Conservation (phyloP, 1,140 invertebrate species). For the Brachionus rubens region DNA sequence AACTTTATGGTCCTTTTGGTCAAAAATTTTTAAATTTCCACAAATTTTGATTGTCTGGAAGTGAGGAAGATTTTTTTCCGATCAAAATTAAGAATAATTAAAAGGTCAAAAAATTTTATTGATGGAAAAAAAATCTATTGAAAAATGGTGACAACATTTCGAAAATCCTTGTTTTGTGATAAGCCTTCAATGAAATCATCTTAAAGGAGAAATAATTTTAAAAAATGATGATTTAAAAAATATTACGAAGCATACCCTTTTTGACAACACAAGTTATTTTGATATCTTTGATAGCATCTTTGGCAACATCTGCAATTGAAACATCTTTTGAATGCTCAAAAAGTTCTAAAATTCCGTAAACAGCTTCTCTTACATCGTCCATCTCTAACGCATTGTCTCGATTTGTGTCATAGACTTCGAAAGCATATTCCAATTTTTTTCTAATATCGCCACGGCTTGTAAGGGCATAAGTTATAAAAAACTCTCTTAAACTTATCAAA, state of each 20-base stretch:
- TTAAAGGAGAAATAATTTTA: background rate
- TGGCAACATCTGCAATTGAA: slow-evolving; percentile 25
- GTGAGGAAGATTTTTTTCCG: too few species aligned
- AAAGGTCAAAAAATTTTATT: background rate
- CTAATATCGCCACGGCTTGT: slow-evolving; percentile 6
- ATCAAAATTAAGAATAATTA: too few species aligned
- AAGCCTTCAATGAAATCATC: slow-evolving; percentile 33
- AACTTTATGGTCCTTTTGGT: too few species aligned
- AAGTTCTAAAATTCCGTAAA: slow-evolving; percentile 37
- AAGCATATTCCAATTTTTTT: slow-evolving; percentile 28
- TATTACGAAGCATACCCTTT: background rate
- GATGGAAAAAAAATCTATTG: background rate
- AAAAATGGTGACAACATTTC: slow-evolving; percentile 25
- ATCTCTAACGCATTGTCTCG: slow-evolving; percentile 19
- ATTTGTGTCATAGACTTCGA: slow-evolving; percentile 38
- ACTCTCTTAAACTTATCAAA: slow-evolving; percentile 28
- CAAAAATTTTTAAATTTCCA: too few species aligned
- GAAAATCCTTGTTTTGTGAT: background rate
- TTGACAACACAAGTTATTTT: slow-evolving; percentile 39
- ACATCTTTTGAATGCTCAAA: slow-evolving; percentile 13
- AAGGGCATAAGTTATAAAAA: slow-evolving; percentile 37
- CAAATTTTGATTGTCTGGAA: too few species aligned
- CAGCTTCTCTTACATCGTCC: background rate
- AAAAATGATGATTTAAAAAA: background rate
- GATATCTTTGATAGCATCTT: slow-evolving; percentile 26